Base-by-base conservation (phyloP, 2,888 invertebrate species). In the Idaea straminata region DNA sequence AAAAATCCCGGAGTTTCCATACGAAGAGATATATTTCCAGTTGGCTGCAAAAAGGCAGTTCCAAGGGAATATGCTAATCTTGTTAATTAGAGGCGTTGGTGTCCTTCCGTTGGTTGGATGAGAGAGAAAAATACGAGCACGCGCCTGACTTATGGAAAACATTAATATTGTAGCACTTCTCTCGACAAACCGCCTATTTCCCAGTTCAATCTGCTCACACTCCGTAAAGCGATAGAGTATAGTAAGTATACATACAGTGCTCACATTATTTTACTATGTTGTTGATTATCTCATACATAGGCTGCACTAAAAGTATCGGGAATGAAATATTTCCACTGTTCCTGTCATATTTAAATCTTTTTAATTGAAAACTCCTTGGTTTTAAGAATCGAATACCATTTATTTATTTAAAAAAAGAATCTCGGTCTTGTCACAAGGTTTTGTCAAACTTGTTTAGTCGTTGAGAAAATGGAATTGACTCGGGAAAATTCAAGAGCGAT, bases 141-240 rank as follows among this genome's bases (percentile, higher is more conserved):
- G 82, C 80, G 79, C 74, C 73, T 87, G 89, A 91, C 86, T 89
- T 88, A 91, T 90, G 83, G 84, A 72, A 76, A 77, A 78, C 90
- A 91, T 91, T 91, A 87, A 91, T 91, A 89, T 89, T 85, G 87
- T 86, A 87, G 83, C 89, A 87, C 85, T 89, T 89, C 86, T 85
- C 82, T 74, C 75, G 77, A 79, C 79, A 79, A 83, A 82, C 84
- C 85, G 83, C 83, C 85, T 84, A 83, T 85, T 87, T 85, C 80
- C 84, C 83, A 80, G 79, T 78, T 76, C 81, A 81, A 82, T 80
- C 81, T 10, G 47, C 47, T 10, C 47, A 47, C 6, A 10, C 47
- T 47, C 47, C 7, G 47, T 47, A 47, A 47, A 4, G 47, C 47
- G 47, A 47, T 47, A 47, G 13, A 36, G 47, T 5, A 13, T 10